Conservation (phyloP, 1,140 invertebrate species). For the Hycleus phaleratus region DNA sequence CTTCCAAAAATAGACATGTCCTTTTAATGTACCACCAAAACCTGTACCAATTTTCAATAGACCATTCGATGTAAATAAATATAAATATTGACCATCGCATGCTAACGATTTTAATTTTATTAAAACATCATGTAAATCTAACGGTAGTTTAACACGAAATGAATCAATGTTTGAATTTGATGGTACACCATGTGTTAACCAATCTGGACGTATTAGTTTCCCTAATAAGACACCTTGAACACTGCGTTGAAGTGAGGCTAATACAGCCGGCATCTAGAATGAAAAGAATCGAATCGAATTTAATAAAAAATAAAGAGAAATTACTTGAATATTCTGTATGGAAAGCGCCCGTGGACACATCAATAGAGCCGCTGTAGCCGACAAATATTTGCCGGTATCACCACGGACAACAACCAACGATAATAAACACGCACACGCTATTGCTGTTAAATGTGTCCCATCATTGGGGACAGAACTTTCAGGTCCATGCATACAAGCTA, state of each 20-base stretch:
- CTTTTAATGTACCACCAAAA: constrained; percentile 82
- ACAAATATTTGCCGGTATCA: constrained; percentile 85
- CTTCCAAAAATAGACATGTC: constrained; percentile 74
- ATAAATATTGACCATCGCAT: constrained; percentile 84
- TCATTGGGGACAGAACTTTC: constrained; percentile 49
- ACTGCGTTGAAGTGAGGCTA: constrained; percentile 81
- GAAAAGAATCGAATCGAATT: constrained; percentile 8
- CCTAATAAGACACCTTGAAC: constrained; percentile 82
- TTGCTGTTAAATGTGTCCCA: constrained; percentile 66
- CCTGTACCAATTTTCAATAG: constrained; percentile 88
- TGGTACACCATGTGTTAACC: constrained; percentile 81
- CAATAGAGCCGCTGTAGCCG: constrained; percentile 76
- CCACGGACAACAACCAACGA: constrained; percentile 87
- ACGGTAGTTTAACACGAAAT: constrained; percentile 51
- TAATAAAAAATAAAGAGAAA: constrained; percentile 5
- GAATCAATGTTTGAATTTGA: constrained; percentile 65
- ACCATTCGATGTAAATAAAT: constrained; percentile 69
- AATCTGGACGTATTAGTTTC: constrained; percentile 73
- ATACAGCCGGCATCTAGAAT: constrained; percentile 71
- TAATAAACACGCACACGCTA: constrained; percentile 84
- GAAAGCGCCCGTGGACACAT: constrained; percentile 75
- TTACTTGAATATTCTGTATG: constrained; percentile 70
- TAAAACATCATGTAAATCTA: constrained; percentile 40
- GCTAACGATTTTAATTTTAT: constrained; percentile 56
- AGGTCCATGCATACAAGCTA: constrained; percentile 62